Evolutionary conservation across 2,888 invertebrate species (phyloP).

Genomic region (Pachycephus smyrnensis): DNA sequence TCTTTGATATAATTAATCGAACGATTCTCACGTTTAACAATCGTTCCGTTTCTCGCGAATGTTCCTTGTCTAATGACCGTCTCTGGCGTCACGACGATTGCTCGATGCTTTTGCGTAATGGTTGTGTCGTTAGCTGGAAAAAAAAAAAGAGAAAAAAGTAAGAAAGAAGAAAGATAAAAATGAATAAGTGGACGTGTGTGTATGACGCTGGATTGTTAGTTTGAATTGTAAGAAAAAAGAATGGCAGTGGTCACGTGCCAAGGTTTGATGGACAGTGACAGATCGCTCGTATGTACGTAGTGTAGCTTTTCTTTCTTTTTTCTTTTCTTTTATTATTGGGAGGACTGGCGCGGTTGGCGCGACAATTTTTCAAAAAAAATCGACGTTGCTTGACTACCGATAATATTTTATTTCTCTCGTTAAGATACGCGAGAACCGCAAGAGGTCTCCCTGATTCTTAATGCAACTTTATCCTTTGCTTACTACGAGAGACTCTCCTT

Average conservation of each 20-base stretch:
- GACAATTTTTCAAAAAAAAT: background rate
- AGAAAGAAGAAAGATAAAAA: background rate
- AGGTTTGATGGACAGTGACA: background rate
- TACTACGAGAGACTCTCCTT: background rate
- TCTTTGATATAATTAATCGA: background rate
- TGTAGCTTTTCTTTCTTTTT: conserved; percentile 8
- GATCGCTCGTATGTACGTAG: background rate
- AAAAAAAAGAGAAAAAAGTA: background rate
- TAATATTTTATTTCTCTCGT: background rate
- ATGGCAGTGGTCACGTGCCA: background rate
- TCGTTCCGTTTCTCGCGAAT: background rate
- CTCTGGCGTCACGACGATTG: background rate
- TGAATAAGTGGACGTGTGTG: background rate
- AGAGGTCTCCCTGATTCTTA: background rate
- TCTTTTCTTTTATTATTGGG: conserved; percentile 3
- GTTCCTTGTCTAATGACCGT: background rate
- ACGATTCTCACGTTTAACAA: background rate
- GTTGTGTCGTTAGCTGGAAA: background rate
- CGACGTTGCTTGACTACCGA: background rate
- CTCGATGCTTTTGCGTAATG: conserved; percentile 1
- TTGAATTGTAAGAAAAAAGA: background rate
- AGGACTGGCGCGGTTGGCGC: conserved; percentile 14
- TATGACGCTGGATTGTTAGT: background rate
- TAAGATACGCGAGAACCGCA: background rate
- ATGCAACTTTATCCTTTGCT: background rate